These are phyloP conservation scores for Exocentrus adspersus DNA, from an alignment of 2,888 invertebrate genomes.

Conservation along the genomic window DNA sequence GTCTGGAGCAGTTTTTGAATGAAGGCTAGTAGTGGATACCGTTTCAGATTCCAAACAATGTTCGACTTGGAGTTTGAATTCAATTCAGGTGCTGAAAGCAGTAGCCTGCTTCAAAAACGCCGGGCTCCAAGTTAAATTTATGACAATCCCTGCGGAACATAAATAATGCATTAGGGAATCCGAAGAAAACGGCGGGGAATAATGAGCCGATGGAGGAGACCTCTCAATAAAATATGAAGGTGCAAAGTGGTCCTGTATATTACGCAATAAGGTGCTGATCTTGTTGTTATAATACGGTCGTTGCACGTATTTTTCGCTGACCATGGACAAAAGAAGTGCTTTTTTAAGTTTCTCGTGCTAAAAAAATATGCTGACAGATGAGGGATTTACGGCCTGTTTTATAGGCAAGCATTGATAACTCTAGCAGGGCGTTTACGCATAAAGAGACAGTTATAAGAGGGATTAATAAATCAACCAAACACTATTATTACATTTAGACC, in stretches of 20 bases:
- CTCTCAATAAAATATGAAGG: slow-evolving; percentile 37
- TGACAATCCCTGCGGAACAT: background rate
- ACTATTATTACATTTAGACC: too few species aligned
- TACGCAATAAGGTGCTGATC: background rate
- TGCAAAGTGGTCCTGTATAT: slow-evolving; percentile 22
- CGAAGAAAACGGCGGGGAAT: background rate
- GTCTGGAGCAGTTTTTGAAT: background rate
- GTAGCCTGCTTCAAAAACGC: background rate
- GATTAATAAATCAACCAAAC: too few species aligned
- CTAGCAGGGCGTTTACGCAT: too few species aligned
- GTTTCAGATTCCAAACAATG: too few species aligned
- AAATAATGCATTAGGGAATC: slow-evolving; percentile 13
- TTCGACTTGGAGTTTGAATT: too few species aligned
- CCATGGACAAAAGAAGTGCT: too few species aligned
- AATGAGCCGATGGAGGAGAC: slow-evolving; percentile 13
- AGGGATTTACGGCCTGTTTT: too few species aligned
- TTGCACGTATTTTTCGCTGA: slow-evolving; percentile 10
- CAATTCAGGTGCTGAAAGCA: background rate
- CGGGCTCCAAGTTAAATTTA: background rate
- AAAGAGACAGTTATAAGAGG: too few species aligned
- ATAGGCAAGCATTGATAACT: too few species aligned
- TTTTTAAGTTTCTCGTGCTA: too few species aligned
- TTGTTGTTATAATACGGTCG: slow-evolving; percentile 18
- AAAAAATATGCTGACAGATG: too few species aligned
- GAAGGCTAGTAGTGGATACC: too few species aligned